A percentile compares a stretch with the other conserved stretches of the same genome.
These are phyloP conservation scores for Ceryle rudis DNA, from an alignment of 2,797 vertebrate species.

Conservation along the genomic window DNA sequence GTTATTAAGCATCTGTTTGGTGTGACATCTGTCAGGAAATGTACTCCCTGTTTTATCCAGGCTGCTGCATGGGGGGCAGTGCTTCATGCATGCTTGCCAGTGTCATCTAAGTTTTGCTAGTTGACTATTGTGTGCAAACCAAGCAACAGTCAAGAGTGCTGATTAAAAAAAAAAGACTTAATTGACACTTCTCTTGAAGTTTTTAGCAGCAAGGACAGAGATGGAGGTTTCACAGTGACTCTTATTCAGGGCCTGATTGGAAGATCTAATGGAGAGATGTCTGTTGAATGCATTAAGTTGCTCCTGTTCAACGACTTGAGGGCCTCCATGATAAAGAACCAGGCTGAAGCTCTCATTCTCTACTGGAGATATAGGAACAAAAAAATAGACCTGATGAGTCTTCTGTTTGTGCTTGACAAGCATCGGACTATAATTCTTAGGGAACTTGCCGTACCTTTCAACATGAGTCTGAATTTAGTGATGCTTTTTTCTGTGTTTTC, in stretches of 20 bases:
- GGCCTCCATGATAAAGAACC: neutral
- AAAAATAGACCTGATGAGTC: neutral
- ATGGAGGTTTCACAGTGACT: neutral
- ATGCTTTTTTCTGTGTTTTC: slow-evolving; percentile 27
- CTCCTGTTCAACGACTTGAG: neutral
- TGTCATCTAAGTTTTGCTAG: neutral
- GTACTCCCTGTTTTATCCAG: neutral
- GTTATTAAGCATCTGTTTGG: neutral
- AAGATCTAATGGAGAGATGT: neutral
- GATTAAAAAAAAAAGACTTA: neutral
- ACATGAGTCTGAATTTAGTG: neutral
- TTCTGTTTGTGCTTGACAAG: neutral
- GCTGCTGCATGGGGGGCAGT: neutral
- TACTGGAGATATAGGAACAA: neutral
- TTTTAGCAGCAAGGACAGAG: neutral
- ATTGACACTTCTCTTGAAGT: neutral
- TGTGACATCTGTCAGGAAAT: neutral
- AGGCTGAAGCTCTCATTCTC: neutral
- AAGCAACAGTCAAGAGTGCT: neutral
- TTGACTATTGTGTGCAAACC: neutral
- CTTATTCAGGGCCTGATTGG: neutral
- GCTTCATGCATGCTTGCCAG: neutral
- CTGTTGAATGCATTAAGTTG: neutral
- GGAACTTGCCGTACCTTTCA: slow-evolving; percentile 4
- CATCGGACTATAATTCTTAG: neutral